Percentiles rank a stretch among this genome's conserved stretches.
Conservation (phyloP, 2,888 invertebrate genomes). For the Drosophila seclusa region DNA sequence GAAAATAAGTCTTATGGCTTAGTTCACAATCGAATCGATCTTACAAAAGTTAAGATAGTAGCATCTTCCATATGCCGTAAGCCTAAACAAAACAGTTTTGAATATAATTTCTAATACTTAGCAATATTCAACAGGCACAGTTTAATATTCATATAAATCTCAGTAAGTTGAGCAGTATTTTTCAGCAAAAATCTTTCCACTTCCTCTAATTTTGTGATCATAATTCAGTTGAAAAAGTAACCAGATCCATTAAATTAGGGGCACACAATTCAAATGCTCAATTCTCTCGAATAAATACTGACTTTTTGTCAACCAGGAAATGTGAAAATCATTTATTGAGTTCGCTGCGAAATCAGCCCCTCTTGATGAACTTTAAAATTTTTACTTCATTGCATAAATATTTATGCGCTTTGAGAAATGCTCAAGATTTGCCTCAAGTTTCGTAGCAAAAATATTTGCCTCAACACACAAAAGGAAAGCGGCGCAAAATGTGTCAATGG, state of each 20-base stretch:
- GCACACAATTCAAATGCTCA: neutral
- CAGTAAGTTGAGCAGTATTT: neutral
- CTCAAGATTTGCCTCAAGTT: slow-evolving; percentile 54
- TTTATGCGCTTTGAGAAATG: slow-evolving; percentile 74
- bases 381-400: slow-evolving; percentile 78
- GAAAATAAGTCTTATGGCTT: neutral
- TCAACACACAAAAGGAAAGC: slow-evolving; percentile 63
- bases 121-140: neutral
- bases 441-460: slow-evolving; percentile 65
- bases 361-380: slow-evolving; percentile 37
- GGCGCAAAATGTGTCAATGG: slow-evolving; percentile 70
- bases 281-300: neutral
- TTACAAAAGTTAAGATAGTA: neutral
- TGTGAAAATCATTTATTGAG: slow-evolving; percentile 13
- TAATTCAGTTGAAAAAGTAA: neutral
- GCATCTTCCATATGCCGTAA: neutral
- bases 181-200: neutral
- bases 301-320: slow-evolving; percentile 24
- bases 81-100: neutral
- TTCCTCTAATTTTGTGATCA: neutral
- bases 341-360: neutral
- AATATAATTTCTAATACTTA: neutral
- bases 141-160: neutral
- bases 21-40: neutral
- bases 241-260: neutral